Evolutionary conservation across 2,113 vertebrate species (phyloP), one percentile per base, ranked within the genome.

Genomic region (Anolis sagrei): DNA sequence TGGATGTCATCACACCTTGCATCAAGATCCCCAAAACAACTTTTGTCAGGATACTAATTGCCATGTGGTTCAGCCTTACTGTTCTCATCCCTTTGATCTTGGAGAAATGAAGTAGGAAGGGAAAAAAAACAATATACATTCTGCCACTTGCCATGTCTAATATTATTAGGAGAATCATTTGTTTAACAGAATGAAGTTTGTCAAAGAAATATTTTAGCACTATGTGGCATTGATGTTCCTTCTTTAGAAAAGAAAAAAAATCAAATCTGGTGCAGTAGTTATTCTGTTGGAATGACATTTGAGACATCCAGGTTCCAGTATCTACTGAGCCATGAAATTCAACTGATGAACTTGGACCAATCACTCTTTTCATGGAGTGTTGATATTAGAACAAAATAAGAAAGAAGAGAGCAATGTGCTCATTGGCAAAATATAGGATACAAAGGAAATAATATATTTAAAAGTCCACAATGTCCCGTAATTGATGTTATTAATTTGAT

Each of bases 31-130:
- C 80, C 34, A 77, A 79, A 88, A 94, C 51, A 34, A 3, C 23
- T 86, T 92, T 86, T 93, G 93, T 89, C 91, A 70, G 81, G 87
- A 92, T 82, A 78, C 1, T 94, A 94, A 95, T 96, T 95, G 92
- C 79, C 34, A 87, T 44, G 36, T 70, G 1, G 77, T 79, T 77
- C 70, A 83, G 79, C 32, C 66, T 89, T 88, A 74, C 79, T 70
- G 6, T 81, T 51, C 68, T 66, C 72, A 62, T 25, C 0, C 2
- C 54, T 8, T 32, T 82, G 54, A 88, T 88, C 89, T 83, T 91
- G 78, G 49, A 85, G 85, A 84, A 87, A 34, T 0, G 36, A 68
- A 19, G 70, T 82, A 44, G 86, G 1, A 87, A 0, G 39, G n/a
- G n/a, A 3, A 74, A 72, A 0, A 0, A 3, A 72, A 0, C 1